Evolutionary conservation across 1,140 invertebrate species (phyloP).

Genomic region (Bombus balteatus): DNA sequence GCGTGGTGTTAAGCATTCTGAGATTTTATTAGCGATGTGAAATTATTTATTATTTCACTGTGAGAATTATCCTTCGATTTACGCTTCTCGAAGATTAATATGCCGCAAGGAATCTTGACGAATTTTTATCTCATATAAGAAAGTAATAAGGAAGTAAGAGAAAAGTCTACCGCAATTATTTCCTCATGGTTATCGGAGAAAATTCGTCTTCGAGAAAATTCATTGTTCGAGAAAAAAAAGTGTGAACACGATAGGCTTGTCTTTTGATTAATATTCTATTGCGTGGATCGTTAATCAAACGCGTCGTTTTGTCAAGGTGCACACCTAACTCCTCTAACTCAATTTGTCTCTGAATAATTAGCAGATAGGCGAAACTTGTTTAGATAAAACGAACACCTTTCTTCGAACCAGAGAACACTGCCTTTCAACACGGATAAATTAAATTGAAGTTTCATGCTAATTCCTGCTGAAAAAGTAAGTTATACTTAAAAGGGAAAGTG

Average conservation of each 20-base stretch:
- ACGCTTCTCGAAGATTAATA: no score
- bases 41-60: no score
- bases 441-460: background rate
- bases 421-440: background rate
- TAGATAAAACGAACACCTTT: background rate
- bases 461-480: background rate
- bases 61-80: no score
- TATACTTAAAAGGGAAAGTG: background rate
- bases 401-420: background rate
- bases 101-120: no score
- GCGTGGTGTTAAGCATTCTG: no score
- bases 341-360: constrained; percentile 25
- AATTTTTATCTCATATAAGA: no score
- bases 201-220: background rate
- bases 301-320: background rate
- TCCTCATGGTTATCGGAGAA: background rate
- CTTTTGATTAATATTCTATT: background rate
- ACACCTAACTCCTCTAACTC: background rate
- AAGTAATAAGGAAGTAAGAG: no score
- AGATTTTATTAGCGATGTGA: no score
- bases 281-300: background rate
- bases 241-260: background rate
- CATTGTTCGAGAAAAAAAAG: background rate
- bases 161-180: no score
- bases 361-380: background rate